Conservation (phyloP, 2,113 vertebrate genomes). For the Lagopus muta region DNA sequence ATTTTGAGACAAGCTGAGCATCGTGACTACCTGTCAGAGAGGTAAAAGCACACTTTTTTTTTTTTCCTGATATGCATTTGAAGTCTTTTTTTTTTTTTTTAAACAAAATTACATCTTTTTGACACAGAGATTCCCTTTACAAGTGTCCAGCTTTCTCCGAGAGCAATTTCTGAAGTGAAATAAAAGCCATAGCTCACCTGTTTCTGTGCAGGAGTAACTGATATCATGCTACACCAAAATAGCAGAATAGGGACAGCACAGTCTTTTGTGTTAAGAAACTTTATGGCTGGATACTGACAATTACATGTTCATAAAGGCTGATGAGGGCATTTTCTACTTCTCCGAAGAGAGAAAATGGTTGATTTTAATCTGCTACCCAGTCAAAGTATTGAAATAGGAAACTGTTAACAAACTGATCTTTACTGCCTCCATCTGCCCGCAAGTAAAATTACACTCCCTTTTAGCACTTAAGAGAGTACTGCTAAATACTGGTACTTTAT, state of each 20-base stretch:
- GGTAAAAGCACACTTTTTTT: neutral
- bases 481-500: neutral
- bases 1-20: neutral
- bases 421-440: neutral
- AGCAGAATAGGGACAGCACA: neutral
- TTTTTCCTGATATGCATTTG: neutral
- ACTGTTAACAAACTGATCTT: neutral
- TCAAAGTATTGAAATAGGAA: neutral
- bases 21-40: neutral
- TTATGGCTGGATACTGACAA: neutral
- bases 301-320: neutral
- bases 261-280: neutral
- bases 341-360: neutral
- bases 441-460: neutral
- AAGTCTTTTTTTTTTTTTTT: neutral
- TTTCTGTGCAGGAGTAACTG: neutral
- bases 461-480: neutral
- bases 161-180: neutral
- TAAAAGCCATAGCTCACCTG: neutral
- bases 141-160: neutral
- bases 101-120: neutral
- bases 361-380: neutral
- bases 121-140: neutral
- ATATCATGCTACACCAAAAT: neutral
- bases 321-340: neutral